Conservation (phyloP, 1,140 invertebrate species). For the Drosophila parvula region DNA sequence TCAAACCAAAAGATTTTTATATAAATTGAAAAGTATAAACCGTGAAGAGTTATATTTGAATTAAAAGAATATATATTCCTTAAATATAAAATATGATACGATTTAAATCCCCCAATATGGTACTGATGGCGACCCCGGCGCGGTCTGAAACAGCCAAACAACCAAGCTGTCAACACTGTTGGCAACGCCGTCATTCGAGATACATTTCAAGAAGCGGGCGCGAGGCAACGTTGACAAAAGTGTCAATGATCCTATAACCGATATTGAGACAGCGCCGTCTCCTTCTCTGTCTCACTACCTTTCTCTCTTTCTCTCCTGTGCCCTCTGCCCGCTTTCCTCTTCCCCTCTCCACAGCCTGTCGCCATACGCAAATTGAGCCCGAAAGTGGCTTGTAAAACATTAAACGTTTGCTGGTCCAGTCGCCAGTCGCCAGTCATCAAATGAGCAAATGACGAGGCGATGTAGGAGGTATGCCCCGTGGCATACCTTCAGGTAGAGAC, state of each 20-base stretch:
- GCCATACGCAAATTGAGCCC: constrained; percentile 75
- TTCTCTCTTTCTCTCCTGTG: neutral
- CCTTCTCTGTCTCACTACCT: neutral
- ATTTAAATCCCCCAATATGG: neutral
- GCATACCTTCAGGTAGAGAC: constrained; percentile 29
- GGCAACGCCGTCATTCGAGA: constrained; percentile 1
- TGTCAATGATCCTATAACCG: constrained; percentile 83
- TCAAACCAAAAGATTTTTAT: neutral
- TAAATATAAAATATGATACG: too few relatives aligned
- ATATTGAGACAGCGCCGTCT: constrained; percentile 62
- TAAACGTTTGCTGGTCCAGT: constrained; percentile 63
- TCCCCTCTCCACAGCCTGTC: constrained; percentile 10
- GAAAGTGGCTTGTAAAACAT: constrained; percentile 79
- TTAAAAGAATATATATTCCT: too few relatives aligned
- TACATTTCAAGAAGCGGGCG: constrained; percentile 38
- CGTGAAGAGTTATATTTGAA: too few relatives aligned
- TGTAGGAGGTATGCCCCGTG: constrained; percentile 35
- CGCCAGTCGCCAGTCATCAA: constrained; percentile 57
- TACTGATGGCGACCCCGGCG: neutral
- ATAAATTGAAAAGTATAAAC: neutral
- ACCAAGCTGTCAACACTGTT: constrained; percentile 2
- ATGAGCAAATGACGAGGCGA: constrained; percentile 56
- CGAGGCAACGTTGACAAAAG: constrained; percentile 56
- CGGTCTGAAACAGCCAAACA: neutral
- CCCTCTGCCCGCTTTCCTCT: neutral